Base-by-base conservation (phyloP, 2,113 vertebrate species). In the Salvelinus sp. region DNA sequence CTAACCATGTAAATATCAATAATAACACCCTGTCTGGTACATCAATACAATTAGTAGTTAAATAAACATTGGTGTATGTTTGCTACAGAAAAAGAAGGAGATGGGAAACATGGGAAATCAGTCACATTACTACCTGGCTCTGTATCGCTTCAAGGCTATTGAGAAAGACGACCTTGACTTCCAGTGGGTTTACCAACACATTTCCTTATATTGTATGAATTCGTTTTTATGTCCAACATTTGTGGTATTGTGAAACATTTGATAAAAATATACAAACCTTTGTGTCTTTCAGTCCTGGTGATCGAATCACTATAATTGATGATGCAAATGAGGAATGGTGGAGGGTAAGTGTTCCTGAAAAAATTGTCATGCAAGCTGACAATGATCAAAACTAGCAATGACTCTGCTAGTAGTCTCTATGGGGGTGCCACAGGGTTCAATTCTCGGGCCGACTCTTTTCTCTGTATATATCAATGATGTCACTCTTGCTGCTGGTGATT, bases 291-390 rank as follows among this genome's bases (percentile, higher is more conserved):
- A 99, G 97, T 73, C 96, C 97, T 0, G 98, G 98, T 47, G 97
- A 99, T 91, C 95, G 96, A 80, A 96, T 99, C 91, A 96, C 94
- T 0, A 97, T 99, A 44, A 92, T 98, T 7, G 98, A 99, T 70
- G 98, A 99, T 89, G 98, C 98, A 88, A 99, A 99, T 70, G 98
- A 99, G 83, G 97, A 99, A 81, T 99, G 98, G 98, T 99, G 98
- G 97, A 90, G 97, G 92, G 98, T 99, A 86, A 94, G 95, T 88
- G 58, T 12, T 65, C 10, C 9, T 33, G 9, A 33, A 18, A 67
- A n/a, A 14, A 20, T 12, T 9, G 13, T 70, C 22, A 47, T 44
- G 10, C 4, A 68, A 44, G 38, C 38, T 10, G 38, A 44, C 38
- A 44, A 44, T 18, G 16, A 54, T 18, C 14, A 13, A 18, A 54